Conservation (phyloP, 2,888 invertebrate species). For the Ptilodon capucinus region DNA sequence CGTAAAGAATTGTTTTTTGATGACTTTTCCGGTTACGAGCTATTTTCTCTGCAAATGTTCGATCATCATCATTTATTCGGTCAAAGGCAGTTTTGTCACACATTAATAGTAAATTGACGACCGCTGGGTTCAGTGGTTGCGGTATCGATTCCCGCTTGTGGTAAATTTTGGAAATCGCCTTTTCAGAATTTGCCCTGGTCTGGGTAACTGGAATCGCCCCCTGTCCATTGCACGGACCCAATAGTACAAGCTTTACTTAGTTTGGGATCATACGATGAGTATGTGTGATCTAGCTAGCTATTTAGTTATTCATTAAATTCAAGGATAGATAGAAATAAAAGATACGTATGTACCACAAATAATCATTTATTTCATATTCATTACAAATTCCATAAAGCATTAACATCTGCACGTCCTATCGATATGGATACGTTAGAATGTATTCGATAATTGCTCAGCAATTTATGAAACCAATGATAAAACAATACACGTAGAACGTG, state of each 20-base stretch:
- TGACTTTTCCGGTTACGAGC: background rate
- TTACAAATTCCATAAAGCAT: slow-evolving; percentile 4
- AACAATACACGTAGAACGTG: background rate
- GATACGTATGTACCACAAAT: slow-evolving; percentile 2
- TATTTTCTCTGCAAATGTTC: background rate
- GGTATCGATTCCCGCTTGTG: too few relatives aligned
- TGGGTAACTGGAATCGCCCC: too few relatives aligned
- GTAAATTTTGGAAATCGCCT: too few relatives aligned
- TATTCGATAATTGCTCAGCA: slow-evolving; percentile 1
- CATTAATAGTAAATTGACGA: too few relatives aligned
- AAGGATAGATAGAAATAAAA: slow-evolving; percentile 7
- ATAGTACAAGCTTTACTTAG: too few relatives aligned
- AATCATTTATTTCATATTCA: background rate
- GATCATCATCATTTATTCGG: background rate
- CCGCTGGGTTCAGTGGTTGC: too few relatives aligned
- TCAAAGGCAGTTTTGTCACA: too few relatives aligned
- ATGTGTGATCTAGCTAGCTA: too few relatives aligned
- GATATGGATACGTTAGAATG: slow-evolving; percentile 4
- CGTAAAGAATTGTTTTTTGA: background rate
- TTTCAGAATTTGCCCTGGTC: too few relatives aligned
- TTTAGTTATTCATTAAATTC: background rate
- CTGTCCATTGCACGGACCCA: too few relatives aligned
- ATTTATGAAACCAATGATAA: background rate
- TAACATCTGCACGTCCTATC: background rate
- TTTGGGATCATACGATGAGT: too few relatives aligned